Base-by-base conservation (phyloP, 30 jellyfish, hydroid and myxozoan species). In the Chironex yamaguchii region DNA sequence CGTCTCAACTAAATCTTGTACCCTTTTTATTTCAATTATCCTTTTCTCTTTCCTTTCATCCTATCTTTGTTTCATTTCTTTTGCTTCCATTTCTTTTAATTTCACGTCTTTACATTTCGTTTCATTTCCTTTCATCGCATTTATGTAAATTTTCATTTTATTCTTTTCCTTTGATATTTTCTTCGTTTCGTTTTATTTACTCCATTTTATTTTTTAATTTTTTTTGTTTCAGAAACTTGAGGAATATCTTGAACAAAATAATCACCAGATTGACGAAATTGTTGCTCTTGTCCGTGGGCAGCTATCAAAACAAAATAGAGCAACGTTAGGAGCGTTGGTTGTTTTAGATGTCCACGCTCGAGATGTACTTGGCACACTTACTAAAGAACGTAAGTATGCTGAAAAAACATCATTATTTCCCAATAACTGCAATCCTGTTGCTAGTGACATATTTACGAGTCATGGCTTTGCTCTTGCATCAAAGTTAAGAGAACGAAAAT, bases 301-400 rank as follows among this genome's bases (percentile, higher is more conserved):
- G 50, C 63, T 94, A 20, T 94, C 99, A 74, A 94, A 94, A 49
- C 99, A 94, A 85, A 84, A 94, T 78, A 70, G 99, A 27, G 99
- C 99, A 0, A 94, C 99, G 0, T 95, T 94, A 21, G 99, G 99
- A 30, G 99, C 99, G n/a, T 67, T 94, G 89, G 99, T 94, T 22
- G 99, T 94, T 31, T 52, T 94, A 71, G 99, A 94, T 71, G 99
- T 94, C 25, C 99, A 94, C 65, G 97, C 99, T 1, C 71, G 99
- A 31, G 99, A 94, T 79, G 99, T 94, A 0, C 76, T 94, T 51
- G 96, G 58, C 26, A 83, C 77, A 53, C 91, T 94, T 34, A 84
- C 97, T 3, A 71, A 89, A 29, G 92, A 89, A 21, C 96, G 99
- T 93, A 4, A 29, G 74, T 22, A 34, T 29, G 68, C 2, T 52